A percentile compares a stretch with the other conserved stretches of the same genome.
These are phyloP conservation scores for Euplexia lucipara DNA, from an alignment of 2,888 invertebrate genomes.

Conservation along the genomic window DNA sequence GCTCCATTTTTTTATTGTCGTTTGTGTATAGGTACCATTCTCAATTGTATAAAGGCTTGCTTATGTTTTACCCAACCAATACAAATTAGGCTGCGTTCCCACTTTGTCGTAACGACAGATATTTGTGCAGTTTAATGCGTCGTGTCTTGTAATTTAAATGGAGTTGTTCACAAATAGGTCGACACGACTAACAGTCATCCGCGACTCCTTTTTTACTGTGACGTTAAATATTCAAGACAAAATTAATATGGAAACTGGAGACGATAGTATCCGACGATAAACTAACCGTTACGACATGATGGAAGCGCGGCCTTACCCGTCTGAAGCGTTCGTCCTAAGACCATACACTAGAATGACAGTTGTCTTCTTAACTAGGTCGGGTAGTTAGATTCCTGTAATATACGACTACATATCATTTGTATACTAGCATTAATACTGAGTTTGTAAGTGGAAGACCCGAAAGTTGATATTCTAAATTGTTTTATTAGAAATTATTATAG, in stretches of 20 bases:
- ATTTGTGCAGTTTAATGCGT: too few species aligned
- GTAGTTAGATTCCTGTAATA: conserved; percentile 1
- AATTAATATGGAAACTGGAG: too few species aligned
- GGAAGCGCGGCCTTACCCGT: too few species aligned
- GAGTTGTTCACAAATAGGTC: too few species aligned
- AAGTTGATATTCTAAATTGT: conserved; percentile 42
- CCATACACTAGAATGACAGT: neutral
- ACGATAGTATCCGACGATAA: too few species aligned
- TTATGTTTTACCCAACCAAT: neutral
- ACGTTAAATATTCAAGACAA: too few species aligned
- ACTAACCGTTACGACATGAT: too few species aligned
- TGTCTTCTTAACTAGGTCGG: neutral
- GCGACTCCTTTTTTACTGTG: too few species aligned
- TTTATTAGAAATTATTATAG: conserved; percentile 37
- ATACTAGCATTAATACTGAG: conserved; percentile 17
- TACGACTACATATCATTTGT: conserved; percentile 15
- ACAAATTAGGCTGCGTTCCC: too few species aligned
- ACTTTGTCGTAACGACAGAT: too few species aligned
- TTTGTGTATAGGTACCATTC: rapidly evolving
- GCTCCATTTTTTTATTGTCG: neutral
- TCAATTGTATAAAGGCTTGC: neutral
- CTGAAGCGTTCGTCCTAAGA: neutral
- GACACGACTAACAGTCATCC: too few species aligned
- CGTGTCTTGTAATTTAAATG: too few species aligned
- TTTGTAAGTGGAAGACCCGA: conserved; percentile 42